Evolutionary conservation across 2,797 vertebrate genomes (phyloP).

Genomic region (Halcyon smyrnensis): DNA sequence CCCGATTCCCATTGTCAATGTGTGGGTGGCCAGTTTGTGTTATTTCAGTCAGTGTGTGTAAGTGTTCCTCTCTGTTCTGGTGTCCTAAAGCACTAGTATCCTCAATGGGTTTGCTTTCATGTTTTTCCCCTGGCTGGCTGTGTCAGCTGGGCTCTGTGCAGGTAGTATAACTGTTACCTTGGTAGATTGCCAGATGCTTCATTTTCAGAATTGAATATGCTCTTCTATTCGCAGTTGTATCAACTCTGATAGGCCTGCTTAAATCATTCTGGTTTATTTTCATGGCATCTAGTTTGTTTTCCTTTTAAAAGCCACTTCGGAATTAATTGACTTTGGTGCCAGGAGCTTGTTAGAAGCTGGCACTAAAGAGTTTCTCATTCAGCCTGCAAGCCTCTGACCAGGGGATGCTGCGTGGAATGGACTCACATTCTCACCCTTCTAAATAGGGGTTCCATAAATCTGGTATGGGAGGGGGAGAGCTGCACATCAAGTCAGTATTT

Average conservation of each 20-base stretch:
- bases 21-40: not conserved
- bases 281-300: conserved; percentile 46
- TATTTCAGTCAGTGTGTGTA: not conserved
- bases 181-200: conserved; percentile 39
- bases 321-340: conserved; percentile 52
- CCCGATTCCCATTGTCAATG: not conserved
- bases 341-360: conserved; percentile 46
- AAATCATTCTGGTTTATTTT: conserved; percentile 51
- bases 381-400: not conserved
- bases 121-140: not conserved
- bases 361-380: not conserved
- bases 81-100: conserved; percentile 19
- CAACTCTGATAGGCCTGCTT: conserved; percentile 29
- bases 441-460: not conserved
- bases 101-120: conserved; percentile 16
- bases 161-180: conserved; percentile 24
- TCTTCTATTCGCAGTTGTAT: not conserved
- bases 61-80: not conserved
- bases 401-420: not conserved
- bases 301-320: conserved; percentile 31
- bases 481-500: not conserved
- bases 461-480: not conserved
- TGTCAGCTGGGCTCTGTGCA: conserved; percentile 12
- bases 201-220: conserved; percentile 6
- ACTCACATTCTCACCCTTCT: not conserved